Conservation (phyloP, 2,113 vertebrate genomes). For the Microtus montanus region DNA sequence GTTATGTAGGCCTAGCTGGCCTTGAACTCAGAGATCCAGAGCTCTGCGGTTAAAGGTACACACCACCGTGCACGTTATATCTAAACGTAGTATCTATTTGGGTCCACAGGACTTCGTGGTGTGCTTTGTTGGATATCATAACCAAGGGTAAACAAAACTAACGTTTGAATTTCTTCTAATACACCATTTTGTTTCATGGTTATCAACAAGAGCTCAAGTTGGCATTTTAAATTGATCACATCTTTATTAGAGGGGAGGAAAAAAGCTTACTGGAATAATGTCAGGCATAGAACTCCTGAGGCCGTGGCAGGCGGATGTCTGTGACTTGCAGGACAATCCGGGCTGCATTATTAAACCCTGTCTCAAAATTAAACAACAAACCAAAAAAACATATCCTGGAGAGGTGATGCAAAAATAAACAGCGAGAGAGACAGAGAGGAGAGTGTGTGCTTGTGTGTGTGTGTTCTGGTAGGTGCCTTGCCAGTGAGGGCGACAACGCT, state of each 20-base stretch:
- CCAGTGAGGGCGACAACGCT: not conserved
- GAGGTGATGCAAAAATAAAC: not conserved
- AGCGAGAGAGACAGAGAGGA: not conserved
- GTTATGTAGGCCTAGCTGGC: not conserved
- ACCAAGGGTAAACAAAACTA: not conserved
- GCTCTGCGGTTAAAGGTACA: not conserved
- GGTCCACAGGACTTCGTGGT: not conserved
- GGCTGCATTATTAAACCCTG: not conserved
- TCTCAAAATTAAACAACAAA: not conserved
- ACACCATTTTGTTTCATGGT: not conserved
- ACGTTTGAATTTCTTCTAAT: constrained; percentile 38
- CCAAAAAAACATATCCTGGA: not conserved
- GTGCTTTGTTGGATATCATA: not conserved
- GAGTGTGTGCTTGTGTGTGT: no score
- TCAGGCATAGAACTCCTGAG: not conserved
- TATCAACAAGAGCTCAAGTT: not conserved
- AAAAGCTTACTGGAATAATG: not conserved
- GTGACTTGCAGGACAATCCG: not conserved
- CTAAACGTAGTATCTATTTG: constrained; percentile 6
- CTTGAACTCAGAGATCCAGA: not conserved
- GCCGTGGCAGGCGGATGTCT: not conserved
- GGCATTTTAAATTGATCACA: not conserved
- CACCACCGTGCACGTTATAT: not conserved
- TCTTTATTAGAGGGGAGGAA: not conserved
- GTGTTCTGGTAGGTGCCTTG: not conserved